Percentiles rank a stretch among this genome's conserved stretches.
These are phyloP conservation scores for Penaeus vannamei DNA, from an alignment of 1,140 invertebrate species.

Conservation along the genomic window DNA sequence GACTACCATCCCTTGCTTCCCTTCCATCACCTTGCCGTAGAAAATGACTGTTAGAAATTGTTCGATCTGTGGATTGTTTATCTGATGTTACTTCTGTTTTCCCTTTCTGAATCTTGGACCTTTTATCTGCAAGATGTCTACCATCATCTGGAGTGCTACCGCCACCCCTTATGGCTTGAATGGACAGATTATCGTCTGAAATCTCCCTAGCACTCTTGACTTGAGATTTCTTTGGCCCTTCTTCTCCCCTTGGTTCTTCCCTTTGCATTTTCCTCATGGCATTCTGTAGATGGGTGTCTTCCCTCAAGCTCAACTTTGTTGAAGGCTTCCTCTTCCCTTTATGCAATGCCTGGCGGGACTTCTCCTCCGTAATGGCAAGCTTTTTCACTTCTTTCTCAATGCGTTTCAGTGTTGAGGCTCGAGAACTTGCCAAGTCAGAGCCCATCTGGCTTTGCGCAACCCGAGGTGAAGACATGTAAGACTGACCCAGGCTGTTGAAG, in stretches of 20 bases:
- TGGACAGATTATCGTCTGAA: not conserved
- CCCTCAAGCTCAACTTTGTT: not conserved
- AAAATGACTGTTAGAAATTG: constrained; percentile 40
- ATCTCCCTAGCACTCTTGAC: not conserved
- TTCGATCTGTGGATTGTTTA: constrained; percentile 13
- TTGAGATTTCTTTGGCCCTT: constrained; percentile 2
- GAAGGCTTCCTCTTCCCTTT: not conserved
- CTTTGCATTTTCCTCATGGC: not conserved
- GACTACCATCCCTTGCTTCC: constrained; percentile 42
- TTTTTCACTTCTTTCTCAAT: constrained; percentile 52
- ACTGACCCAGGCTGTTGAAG: not conserved
- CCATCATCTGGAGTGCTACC: not conserved
- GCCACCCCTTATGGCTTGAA: not conserved
- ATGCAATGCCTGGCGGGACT: constrained; percentile 16
- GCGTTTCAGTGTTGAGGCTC: constrained; percentile 47
- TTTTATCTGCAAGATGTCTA: not conserved
- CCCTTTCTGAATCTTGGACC: not conserved
- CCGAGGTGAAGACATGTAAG: constrained; percentile 44
- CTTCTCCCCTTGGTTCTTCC: constrained; percentile 38
- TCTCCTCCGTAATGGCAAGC: constrained; percentile 45
- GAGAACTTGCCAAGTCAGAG: constrained; percentile 47
- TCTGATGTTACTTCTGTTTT: constrained; percentile 24
- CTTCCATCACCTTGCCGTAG: constrained; percentile 53
- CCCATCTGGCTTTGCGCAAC: constrained; percentile 32
- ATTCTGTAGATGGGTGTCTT: not conserved